These are phyloP conservation scores for Oscheius sp. DNA, from an alignment of 1,140 invertebrate genomes.

Conservation along the genomic window DNA sequence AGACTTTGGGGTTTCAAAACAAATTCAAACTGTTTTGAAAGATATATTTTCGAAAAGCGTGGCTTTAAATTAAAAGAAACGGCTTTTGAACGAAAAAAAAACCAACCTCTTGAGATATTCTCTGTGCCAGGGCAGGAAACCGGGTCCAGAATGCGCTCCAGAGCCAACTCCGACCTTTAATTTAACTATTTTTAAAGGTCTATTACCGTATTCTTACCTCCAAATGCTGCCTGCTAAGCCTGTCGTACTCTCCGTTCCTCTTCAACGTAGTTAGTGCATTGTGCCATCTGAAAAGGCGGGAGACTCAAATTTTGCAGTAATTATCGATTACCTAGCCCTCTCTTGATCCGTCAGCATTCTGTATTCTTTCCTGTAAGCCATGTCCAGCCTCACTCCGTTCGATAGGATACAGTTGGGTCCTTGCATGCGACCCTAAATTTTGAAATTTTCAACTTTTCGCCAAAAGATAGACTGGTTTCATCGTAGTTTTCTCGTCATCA, in stretches of 20 bases:
- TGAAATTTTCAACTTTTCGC: background rate
- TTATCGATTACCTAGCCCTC: constrained; percentile 37
- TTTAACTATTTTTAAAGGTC: background rate
- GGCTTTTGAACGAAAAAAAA: too few species aligned
- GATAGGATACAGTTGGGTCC: constrained; percentile 21
- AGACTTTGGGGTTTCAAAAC: too few species aligned
- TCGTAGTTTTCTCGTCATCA: too few species aligned
- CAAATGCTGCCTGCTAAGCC: constrained; percentile 47
- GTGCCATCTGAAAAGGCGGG: constrained; percentile 52
- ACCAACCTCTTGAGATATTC: too few species aligned
- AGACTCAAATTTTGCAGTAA: background rate
- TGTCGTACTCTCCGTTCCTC: constrained; percentile 59
- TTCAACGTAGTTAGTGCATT: constrained; percentile 62
- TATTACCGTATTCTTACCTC: constrained; percentile 30
- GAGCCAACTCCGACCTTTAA: too few species aligned
- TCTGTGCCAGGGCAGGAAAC: too few species aligned
- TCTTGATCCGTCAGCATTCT: constrained; percentile 62
- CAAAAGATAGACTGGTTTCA: too few species aligned
- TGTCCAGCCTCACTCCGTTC: constrained; percentile 25
- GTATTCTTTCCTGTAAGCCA: constrained; percentile 60
- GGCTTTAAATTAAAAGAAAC: too few species aligned
- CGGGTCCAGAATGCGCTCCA: too few species aligned
- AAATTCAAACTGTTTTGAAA: too few species aligned
- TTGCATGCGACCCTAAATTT: background rate
- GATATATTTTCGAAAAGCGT: too few species aligned